These are phyloP conservation scores for Psilanteris sp. DNA, from an alignment of 1,140 invertebrate genomes.

Conservation along the genomic window DNA sequence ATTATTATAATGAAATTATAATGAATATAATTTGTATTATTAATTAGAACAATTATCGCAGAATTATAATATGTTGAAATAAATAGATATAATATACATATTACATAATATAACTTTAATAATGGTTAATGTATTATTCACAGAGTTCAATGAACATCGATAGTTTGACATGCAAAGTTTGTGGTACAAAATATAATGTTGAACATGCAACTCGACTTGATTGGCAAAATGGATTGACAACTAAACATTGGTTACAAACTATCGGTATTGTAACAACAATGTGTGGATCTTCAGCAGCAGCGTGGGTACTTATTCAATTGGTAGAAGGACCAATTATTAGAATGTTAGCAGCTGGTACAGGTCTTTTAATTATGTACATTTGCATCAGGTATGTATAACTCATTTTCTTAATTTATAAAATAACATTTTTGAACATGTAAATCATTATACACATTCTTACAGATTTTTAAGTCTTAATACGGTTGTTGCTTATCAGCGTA, in stretches of 20 bases:
- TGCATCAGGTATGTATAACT: conserved; percentile 85
- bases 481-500: conserved; percentile 91
- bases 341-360: conserved; percentile 88
- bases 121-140: too few relatives aligned
- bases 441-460: too few relatives aligned
- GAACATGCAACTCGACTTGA: conserved; percentile 86
- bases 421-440: too few relatives aligned
- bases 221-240: conserved; percentile 90
- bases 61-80: too few relatives aligned
- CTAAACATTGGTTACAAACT: conserved; percentile 89
- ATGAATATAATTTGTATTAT: too few relatives aligned
- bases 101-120: too few relatives aligned
- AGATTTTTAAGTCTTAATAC: conserved; percentile 92
- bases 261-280: conserved; percentile 84
- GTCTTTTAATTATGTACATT: conserved; percentile 89
- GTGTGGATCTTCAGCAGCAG: conserved; percentile 86
- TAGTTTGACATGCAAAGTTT: conserved; percentile 88
- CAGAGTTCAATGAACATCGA: conserved; percentile 85
- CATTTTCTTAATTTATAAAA: background rate
- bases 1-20: too few relatives aligned
- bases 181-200: conserved; percentile 87
- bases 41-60: too few relatives aligned
- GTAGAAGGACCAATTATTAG: conserved; percentile 88
- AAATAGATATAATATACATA: too few relatives aligned
- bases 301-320: conserved; percentile 90